Evolutionary conservation across 2,113 vertebrate species (phyloP).

Genomic region (Lasiurus cinereus): DNA sequence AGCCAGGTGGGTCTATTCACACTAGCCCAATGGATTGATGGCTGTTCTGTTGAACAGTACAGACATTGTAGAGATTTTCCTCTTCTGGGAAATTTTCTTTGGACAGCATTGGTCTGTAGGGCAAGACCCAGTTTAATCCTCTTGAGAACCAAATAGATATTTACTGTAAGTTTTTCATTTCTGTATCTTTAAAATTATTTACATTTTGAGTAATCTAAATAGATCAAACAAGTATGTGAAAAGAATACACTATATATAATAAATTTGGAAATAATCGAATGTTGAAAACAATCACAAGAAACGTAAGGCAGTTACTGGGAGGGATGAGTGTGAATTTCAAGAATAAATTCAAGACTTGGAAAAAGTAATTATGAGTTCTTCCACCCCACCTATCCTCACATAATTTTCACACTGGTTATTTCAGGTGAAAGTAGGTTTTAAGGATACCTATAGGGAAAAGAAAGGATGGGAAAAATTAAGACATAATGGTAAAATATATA

Average conservation of each 20-base stretch:
- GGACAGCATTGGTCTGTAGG: background rate
- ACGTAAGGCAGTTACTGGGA: background rate
- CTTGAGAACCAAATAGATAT: background rate
- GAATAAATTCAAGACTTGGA: background rate
- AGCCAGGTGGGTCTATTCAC: background rate
- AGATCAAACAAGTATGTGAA: background rate
- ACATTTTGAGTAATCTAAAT: background rate
- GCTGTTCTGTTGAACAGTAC: background rate
- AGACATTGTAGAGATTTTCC: background rate
- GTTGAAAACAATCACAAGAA: background rate
- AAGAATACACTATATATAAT: background rate
- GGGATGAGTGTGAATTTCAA: background rate
- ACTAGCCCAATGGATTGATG: background rate
- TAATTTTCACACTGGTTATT: background rate
- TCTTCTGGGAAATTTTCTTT: background rate
- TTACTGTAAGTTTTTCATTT: background rate
- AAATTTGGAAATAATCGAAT: background rate
- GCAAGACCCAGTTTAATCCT: background rate
- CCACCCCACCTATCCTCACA: rapidly evolving
- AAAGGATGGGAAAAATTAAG: background rate
- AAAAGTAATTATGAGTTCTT: background rate
- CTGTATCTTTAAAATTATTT: background rate
- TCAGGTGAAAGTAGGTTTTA: background rate
- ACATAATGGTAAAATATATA: background rate
- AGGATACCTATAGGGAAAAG: background rate